A percentile compares a stretch with the other conserved stretches of the same genome.
Conservation (phyloP, 2,113 vertebrate genomes). For the Fukomys damarensis region DNA sequence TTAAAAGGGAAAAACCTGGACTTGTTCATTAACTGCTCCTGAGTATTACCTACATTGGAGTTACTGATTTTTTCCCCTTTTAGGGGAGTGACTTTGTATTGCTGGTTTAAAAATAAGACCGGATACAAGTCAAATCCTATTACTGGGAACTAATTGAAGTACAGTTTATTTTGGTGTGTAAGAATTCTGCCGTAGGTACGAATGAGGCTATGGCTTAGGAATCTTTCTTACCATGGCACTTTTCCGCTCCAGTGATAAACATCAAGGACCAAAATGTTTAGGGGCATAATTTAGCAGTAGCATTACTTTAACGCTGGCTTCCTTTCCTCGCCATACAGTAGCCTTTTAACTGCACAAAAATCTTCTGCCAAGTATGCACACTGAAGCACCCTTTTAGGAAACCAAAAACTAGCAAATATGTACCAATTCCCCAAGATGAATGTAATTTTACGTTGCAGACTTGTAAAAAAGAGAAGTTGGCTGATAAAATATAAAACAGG, state of each 20-base stretch:
- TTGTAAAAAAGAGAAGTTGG: neutral
- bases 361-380: neutral
- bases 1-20: neutral
- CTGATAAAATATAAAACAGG: slow-evolving; percentile 29
- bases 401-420: neutral
- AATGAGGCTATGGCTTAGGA: neutral
- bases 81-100: neutral
- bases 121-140: neutral
- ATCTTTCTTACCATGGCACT: neutral
- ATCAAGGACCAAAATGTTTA: neutral
- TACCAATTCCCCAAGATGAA: neutral
- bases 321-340: neutral
- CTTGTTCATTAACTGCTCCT: neutral
- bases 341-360: neutral
- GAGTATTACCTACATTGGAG: neutral
- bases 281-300: neutral
- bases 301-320: neutral
- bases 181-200: neutral
- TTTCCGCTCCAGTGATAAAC: neutral
- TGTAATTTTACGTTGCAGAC: neutral
- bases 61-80: neutral
- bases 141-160: neutral
- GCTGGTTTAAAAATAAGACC: neutral
- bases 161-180: neutral
- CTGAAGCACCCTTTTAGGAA: neutral